Evolutionary conservation across 2,797 vertebrate genomes (phyloP), one percentile per base, ranked within the genome.

Genomic region (Labeo calbasu): DNA sequence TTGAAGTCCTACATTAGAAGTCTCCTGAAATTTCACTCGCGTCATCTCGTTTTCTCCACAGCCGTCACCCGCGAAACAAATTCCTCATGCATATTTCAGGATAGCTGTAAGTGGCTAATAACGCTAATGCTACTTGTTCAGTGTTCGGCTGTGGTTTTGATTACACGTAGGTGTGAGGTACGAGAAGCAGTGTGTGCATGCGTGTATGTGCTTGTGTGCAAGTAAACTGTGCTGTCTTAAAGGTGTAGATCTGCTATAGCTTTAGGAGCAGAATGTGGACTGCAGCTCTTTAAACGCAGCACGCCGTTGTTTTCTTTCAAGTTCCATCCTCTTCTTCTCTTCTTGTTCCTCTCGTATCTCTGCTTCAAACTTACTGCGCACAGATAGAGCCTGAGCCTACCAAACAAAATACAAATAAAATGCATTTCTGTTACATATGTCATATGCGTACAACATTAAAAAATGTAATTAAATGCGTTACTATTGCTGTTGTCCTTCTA

Each of bases 291-390:
- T 96, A 94, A 99, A 99, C 65, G 97, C 97, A 0, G 97, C 97
- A 82, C 96, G 95, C 61, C 98, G 95, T 87, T 96, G 92, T 86
- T 94, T 96, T 87, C 94, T 95, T 51, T 97, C 96, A 89, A 95
- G 95, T 79, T 98, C 97, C 90, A 96, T 93, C 23, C 93, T 94
- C 90, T 96, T 96, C 46, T 93, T 94, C 69, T 97, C 97, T 1
- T 98, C 97, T 82, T 99, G 96, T 88, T 99, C 98, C 32, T 98
- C 97, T 84, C 93, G 96, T 81, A 99, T 96, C 90, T 99, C 98
- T 0, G 96, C 96, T 92, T 99, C 98, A 88, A 99, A 99, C 87
- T 94, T 97, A 89, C 97, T 98, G 91, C 96, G 92, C 63, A 92
- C 92, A 25, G 96, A 95, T 84, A 97, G 92, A 71, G 96, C 98